Conservation (phyloP, 1,140 invertebrate genomes). For the Drosophila sulfurigaster region DNA sequence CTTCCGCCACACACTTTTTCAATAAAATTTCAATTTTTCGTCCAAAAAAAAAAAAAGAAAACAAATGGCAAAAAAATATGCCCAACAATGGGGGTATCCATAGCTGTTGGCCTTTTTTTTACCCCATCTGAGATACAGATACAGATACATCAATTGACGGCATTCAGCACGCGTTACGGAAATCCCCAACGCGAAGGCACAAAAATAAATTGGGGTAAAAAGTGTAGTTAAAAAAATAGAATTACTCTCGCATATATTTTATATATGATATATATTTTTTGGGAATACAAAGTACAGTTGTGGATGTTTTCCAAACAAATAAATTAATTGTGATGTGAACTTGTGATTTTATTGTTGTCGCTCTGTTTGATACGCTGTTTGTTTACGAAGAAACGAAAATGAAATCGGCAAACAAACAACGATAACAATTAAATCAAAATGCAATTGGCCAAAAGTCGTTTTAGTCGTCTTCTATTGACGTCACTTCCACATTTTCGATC, state of each 20-base stretch:
- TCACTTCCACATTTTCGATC: slow-evolving; percentile 2
- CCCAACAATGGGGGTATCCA: background rate
- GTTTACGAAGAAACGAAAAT: background rate
- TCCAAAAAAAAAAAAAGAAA: background rate
- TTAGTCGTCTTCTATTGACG: slow-evolving; percentile 23
- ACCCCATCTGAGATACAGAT: slow-evolving; percentile 5
- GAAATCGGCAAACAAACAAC: background rate
- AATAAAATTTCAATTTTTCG: slow-evolving; percentile 7
- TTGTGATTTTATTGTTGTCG: slow-evolving; percentile 1
- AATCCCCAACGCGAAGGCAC: background rate
- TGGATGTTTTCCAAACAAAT: slow-evolving; percentile 12
- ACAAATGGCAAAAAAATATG: background rate
- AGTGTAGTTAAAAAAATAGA: too few relatives aligned
- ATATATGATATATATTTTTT: background rate
- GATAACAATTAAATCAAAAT: slow-evolving; percentile 6
- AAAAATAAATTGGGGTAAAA: background rate
- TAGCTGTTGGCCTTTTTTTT: background rate
- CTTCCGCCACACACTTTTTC: background rate
- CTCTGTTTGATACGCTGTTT: background rate
- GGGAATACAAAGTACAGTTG: background rate
- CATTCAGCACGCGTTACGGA: slow-evolving; percentile 3
- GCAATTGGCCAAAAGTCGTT: slow-evolving; percentile 10
- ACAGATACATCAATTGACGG: slow-evolving; percentile 10
- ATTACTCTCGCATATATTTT: too few relatives aligned
- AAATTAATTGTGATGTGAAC: slow-evolving; percentile 22